Base-by-base conservation (phyloP, 2,888 invertebrate species). In the Polylopha cassiicola region DNA sequence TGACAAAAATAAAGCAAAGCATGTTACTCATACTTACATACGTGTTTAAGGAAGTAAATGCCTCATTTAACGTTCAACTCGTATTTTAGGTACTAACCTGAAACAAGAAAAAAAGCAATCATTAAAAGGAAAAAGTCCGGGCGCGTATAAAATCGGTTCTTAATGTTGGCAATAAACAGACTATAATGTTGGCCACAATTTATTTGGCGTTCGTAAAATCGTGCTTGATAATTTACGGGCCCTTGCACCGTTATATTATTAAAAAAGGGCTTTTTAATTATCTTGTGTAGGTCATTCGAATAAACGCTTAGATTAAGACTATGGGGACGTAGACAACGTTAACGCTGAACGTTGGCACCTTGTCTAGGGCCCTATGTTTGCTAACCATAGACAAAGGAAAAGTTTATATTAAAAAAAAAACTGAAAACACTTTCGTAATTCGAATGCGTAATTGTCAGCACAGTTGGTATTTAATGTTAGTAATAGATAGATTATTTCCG, bases 401-500 rank as follows among this genome's bases (percentile, higher is more conserved):
- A 26, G 6, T 3, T 10, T 10, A 26, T 4, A 26, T 26, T 26
- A 10, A n/a, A n/a, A n/a, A n/a, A n/a, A n/a, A n/a, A n/a, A n/a
- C n/a, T n/a, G n/a, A n/a, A n/a, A n/a, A n/a, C n/a, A n/a, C n/a
- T n/a, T n/a, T n/a, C n/a, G n/a, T 7, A n/a, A 15, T 30, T 32
- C 6, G 16, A 21, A 31, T 21, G 20, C 8, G 11, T 4, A 15
- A 14, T 26, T 8, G 8, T 13, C 14, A 9, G 24, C 7, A 11
- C 26, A 17, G 23, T 26, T 33, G 33, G 33, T 24, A n/a, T n/a
- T n/a, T n/a, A n/a, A n/a, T n/a, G 52, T 54, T 51, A 49, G 51
- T 51, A 39, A 50, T 61, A 65, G 56, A 60, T 53, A 57, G 59
- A 50, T 61, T 58, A 77, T 76, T 52, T 78, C 47, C 71, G 66